Evolutionary conservation across 2,113 vertebrate genomes (phyloP), one percentile per base, ranked within the genome.

Genomic region (Petrocephalus zakoni): DNA sequence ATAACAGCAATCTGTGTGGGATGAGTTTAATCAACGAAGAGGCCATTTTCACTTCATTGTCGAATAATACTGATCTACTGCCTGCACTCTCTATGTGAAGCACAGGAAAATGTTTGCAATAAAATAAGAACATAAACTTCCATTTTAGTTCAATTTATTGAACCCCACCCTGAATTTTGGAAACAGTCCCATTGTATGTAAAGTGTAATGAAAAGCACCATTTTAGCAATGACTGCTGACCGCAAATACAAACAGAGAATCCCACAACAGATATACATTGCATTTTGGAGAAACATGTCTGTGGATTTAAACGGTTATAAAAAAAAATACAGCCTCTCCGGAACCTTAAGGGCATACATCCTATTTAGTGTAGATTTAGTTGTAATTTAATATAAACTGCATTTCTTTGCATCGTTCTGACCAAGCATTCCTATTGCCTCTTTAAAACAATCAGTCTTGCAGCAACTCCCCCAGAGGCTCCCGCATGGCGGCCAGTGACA

Each of bases 101-200:
- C 22, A 49, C 81, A 22, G 81, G 47, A n/a, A 55, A 55, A 51
- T 21, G 15, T 11, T 55, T 86, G 84, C 46, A 25, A 25, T 19
- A 46, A 47, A 68, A 22, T 49, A 83, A 37, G 17, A 13, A 53
- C 19, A 34, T 25, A 53, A n/a, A 53, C 51, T 55, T 86, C 25
- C 52, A 56, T 29, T 55, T 86, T 55, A 21, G n/a, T 86, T 17
- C 29, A 56, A 86, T 51, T 86, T 86, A 55, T 86, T 55, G n/a
- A 51, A 86, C 84, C 84, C 29, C 25, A 37, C 84, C 84, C 84
- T 86, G 84, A 86, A 86, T 55, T 17, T 52, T 53, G 84, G 84
- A 86, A 86, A 37, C 25, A 19, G 46, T 37, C n/a, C 51, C 4
- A 51, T 25, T 86, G 37, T 37, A 55, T 25, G 52, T 15, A 55